Evolutionary conservation across 2,888 invertebrate species (phyloP), one percentile per base, ranked within the genome.

Genomic region (Caenorhabditis plicata): DNA sequence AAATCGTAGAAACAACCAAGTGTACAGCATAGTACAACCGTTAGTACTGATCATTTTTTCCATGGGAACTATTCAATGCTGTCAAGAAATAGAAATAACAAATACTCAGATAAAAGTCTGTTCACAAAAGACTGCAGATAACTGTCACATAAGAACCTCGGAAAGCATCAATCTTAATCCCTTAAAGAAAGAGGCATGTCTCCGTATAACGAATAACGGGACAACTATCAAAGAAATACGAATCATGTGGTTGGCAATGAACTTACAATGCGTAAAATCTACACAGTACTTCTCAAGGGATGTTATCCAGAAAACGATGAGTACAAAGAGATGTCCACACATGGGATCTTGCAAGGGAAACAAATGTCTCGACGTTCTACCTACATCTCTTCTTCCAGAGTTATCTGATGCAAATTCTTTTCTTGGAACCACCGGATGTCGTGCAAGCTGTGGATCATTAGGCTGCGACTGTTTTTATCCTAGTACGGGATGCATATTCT

Each of bases 401-500:
- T n/a, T 49, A 2, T 15, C 8, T 15, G 19, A 47, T n/a, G 38
- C 17, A 11, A 42, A 55, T 19, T 8, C n/a, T 11, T 29, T 15
- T 7, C 5, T 36, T 8, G 55, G 55, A 38, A 38, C 13, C 23
- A 39, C 43, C 2, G 45, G 40, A 35, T 55, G 55, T 35, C 19
- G 8, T 4, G 43, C 33, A 20, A 22, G 20, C 5, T 55, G 55
- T 29, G 43, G 49, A 39, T 42, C 44, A 17, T 9, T 26, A 13
- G 49, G 40, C 13, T 55, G 55, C 22, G 49, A 27, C 4, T 55
- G 55, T 33, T 43, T 49, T 11, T 43, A 32, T 19, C 36, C 29
- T 5, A 32, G 38, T 19, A 29, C 43, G 4, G 55, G 31, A 36
- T 55, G 55, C 27, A 2, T 55, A 5, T 55, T 55, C 40, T 44